Base-by-base conservation (phyloP, 2,797 vertebrate genomes). In the Pseudochirops cupreus region DNA sequence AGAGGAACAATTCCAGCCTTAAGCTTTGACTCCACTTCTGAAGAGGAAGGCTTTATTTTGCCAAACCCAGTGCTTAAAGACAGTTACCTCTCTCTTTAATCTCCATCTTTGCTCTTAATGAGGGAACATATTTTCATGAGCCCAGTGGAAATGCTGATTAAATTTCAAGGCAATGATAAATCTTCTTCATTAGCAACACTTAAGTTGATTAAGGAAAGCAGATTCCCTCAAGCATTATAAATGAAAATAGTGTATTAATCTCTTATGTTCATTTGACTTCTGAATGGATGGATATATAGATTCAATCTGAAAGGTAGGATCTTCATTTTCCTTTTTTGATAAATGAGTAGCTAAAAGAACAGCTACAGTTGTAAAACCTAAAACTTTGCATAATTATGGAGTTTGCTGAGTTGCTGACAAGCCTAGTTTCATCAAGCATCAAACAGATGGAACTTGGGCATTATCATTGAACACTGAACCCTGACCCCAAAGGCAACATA, bases 151-250 rank as follows among this genome's bases (percentile, higher is more conserved):
- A 46, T 46, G 67, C n/a, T 82, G n/a, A 46, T 82, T 24, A 82
- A 18, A 82, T 82, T 82, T 82, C 67, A 82, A 82, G 67, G 67
- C 67, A 82, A 46, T 46, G n/a, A 82, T 46, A 39, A 82, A 82
- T 82, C n/a, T 82, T 82, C 18, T 82, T 82, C 67, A 82, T 82
- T 82, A 82, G n/a, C 46, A n/a, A 82, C n/a, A 82, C n/a, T 82
- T 82, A 39, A 82, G 67, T 82, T 82, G 46, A 82, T 82, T 82
- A 82, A 82, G n/a, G n/a, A 82, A 82, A 82, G 18, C n/a, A 82
- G 67, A 46, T 82, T 82, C n/a, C 21, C 67, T 82, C 67, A 82
- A 82, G n/a, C n/a, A 82, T 82, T 82, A 24, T 82, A 82, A 46
- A 46, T 82, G 67, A 82, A 82, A 46, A 82, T 39, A 82, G n/a